A percentile compares a stretch with the other conserved stretches of the same genome.
Conservation (phyloP, 1,140 invertebrate genomes). For the Cyclargus thomasi region DNA sequence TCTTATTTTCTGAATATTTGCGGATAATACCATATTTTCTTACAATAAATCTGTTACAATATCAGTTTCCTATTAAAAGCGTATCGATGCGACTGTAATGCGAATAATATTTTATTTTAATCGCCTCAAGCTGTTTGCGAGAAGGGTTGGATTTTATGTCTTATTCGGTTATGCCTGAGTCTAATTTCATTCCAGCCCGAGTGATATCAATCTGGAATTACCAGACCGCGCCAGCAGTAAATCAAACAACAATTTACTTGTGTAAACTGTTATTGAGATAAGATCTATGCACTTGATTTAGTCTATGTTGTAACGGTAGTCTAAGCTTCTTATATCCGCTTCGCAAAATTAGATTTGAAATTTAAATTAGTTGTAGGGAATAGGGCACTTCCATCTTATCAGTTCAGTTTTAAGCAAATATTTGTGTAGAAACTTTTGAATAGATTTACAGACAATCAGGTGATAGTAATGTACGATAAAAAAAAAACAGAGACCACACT, state of each 20-base stretch:
- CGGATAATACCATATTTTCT: neutral
- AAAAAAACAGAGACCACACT: too few relatives aligned
- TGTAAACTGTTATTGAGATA: slow-evolving; percentile 5
- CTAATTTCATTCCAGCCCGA: neutral
- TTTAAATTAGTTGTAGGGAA: neutral
- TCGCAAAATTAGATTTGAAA: neutral
- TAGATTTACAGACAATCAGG: too few relatives aligned
- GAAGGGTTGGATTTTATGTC: neutral
- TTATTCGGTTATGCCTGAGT: neutral
- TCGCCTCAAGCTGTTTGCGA: neutral
- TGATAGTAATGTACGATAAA: too few relatives aligned
- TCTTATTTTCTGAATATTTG: neutral
- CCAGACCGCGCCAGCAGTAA: slow-evolving; percentile 4
- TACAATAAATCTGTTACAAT: neutral
- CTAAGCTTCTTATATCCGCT: neutral
- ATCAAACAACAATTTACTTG: slow-evolving; percentile 16
- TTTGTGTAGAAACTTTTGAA: too few relatives aligned
- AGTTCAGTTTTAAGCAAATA: neutral
- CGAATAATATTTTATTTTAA: slow-evolving; percentile 1
- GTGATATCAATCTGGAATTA: slow-evolving; percentile 8
- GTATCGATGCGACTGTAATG: slow-evolving; percentile 2
- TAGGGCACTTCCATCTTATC: too few relatives aligned
- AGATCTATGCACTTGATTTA: slow-evolving; percentile 11
- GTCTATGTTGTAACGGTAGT: slow-evolving; percentile 6
- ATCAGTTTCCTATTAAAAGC: neutral